A percentile compares a stretch with the other conserved stretches of the same genome.
Conservation (phyloP, 1,140 invertebrate genomes). For the Parapsyche elsis region DNA sequence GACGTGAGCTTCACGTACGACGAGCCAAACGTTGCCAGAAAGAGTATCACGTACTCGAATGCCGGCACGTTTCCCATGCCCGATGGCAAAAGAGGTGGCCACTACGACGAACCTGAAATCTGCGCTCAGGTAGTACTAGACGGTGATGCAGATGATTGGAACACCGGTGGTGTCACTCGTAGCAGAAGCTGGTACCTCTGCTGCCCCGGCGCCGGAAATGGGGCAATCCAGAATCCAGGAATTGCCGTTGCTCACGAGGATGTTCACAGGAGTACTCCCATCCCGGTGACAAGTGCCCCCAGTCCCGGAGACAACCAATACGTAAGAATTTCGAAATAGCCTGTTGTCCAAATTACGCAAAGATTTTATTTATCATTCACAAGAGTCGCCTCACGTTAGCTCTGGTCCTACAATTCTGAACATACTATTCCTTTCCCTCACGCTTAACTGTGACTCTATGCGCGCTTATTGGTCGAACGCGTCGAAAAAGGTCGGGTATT, state of each 20-base stretch:
- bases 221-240: conserved; percentile 62
- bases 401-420: too few species aligned
- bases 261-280: conserved; percentile 56
- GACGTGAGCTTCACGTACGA: conserved; percentile 47
- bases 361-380: too few species aligned
- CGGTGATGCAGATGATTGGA: conserved; percentile 55
- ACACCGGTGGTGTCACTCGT: conserved; percentile 60
- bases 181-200: conserved; percentile 66
- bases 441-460: too few species aligned
- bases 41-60: conserved; percentile 62
- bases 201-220: conserved; percentile 63
- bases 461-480: too few species aligned
- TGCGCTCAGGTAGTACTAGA: conserved; percentile 57
- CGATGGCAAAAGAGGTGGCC: conserved; percentile 62
- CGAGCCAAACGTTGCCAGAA: conserved; percentile 39
- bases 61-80: conserved; percentile 66
- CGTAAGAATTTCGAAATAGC: conserved; percentile 32
- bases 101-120: conserved; percentile 51
- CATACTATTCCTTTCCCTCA: too few species aligned
- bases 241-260: conserved; percentile 61
- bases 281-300: conserved; percentile 49
- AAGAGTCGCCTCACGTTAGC: too few species aligned
- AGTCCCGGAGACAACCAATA: conserved; percentile 52
- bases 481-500: too few species aligned
- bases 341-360: too few species aligned